phyloP scores from a whole-genome alignment of 1,140 invertebrate genomes.

The Drosophila willistoni region DNA sequence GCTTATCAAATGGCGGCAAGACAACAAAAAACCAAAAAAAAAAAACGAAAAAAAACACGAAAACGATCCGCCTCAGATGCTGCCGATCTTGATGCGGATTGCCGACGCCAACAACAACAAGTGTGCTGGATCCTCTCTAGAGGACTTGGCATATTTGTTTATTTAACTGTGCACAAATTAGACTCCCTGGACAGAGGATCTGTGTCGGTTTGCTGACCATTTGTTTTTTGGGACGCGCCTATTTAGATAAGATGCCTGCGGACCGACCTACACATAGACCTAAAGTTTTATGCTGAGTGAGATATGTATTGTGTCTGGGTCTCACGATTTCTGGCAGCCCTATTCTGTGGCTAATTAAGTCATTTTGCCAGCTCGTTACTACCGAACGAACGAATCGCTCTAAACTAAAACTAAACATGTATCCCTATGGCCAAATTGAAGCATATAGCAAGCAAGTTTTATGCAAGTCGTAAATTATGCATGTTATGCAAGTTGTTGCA shows the following conservation, averaged over 20 bases:
- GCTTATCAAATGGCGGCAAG: slow-evolving; percentile 67
- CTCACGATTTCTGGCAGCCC: slow-evolving; percentile 23
- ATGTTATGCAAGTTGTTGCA: too few relatives aligned
- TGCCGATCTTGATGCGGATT: background rate
- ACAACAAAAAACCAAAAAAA: slow-evolving; percentile 29
- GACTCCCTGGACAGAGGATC: slow-evolving; percentile 44
- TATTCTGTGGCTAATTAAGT: slow-evolving; percentile 73
- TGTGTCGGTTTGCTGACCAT: slow-evolving; percentile 58
- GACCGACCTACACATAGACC: slow-evolving; percentile 15
- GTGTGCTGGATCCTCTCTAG: slow-evolving; percentile 33
- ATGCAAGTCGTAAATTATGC: too few relatives aligned
- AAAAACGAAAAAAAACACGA: background rate
- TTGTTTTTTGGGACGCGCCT: slow-evolving; percentile 78
- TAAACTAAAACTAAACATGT: too few relatives aligned
- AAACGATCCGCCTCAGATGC: slow-evolving; percentile 50
- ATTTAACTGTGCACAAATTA: slow-evolving; percentile 82
- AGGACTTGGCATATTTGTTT: slow-evolving; percentile 67
- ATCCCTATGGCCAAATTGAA: too few relatives aligned
- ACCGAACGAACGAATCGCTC: slow-evolving; percentile 18
- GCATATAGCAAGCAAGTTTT: too few relatives aligned
- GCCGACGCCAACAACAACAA: slow-evolving; percentile 55
- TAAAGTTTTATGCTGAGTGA: slow-evolving; percentile 56
- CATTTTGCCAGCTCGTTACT: slow-evolving; percentile 78
- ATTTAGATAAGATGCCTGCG: slow-evolving; percentile 66
- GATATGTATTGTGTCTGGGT: slow-evolving; percentile 42